Conservation (phyloP, 2,113 vertebrate genomes). For the Calypte anna region DNA sequence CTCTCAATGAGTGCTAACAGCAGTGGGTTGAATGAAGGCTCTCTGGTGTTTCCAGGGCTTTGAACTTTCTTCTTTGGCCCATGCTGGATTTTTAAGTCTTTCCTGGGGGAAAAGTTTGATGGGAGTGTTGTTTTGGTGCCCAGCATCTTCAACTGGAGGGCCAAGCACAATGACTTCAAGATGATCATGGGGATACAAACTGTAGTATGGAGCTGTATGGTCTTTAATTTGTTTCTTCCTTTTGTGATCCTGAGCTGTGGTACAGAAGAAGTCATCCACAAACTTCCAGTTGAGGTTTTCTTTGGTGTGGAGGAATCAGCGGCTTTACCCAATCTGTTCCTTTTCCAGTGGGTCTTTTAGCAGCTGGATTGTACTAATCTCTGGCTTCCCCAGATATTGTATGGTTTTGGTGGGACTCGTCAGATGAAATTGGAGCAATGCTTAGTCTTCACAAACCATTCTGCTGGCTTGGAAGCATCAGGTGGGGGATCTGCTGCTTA, state of each 20-base stretch:
- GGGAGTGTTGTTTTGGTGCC: neutral
- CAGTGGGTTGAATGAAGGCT: neutral
- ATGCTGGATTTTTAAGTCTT: neutral
- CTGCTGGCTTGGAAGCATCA: neutral
- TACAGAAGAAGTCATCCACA: neutral
- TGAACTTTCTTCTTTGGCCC: neutral
- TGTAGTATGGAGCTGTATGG: neutral
- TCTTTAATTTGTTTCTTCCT: neutral
- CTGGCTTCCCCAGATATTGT: neutral
- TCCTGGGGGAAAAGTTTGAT: neutral
- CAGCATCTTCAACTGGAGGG: neutral
- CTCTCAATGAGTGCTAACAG: neutral
- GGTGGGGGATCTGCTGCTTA: neutral
- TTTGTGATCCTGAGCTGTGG: neutral
- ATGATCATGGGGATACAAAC: neutral
- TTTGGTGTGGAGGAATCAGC: neutral
- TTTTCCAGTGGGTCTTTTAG: neutral
- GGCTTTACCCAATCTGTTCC: neutral
- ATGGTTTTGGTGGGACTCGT: neutral
- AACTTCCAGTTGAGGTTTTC: neutral
- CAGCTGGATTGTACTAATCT: neutral
- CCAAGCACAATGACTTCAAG: neutral
- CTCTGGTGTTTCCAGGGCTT: neutral
- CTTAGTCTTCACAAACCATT: neutral
- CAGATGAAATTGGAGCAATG: neutral